Evolutionary conservation across 2,888 invertebrate genomes (phyloP), one percentile per base, ranked within the genome.

Genomic region (Andrena bucephala): DNA sequence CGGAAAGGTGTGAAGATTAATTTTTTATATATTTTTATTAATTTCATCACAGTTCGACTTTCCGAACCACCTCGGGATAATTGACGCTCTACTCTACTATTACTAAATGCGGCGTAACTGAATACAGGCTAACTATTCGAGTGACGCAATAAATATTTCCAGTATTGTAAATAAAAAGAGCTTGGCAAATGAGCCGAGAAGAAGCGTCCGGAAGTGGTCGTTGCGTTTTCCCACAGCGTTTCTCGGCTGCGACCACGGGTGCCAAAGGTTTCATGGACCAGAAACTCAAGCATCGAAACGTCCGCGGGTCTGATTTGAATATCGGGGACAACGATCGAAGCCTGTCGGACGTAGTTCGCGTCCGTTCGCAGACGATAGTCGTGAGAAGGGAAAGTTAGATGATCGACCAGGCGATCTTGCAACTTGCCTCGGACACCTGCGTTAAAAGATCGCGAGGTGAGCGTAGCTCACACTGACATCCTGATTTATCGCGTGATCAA

Each of bases 361-460:
- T 52, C 36, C 24, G 4, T 27, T 20, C 29, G 62, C 20, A 72
- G 29, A 2, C 42, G 78, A 81, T 73, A 79, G 50, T 73, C 80
- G 80, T 60, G 80, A 73, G 81, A 74, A 81, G 81, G 81, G 81
- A 80, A 80, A 81, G 81, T 62, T 70, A 20, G n/a, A 48, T 36
- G 66, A 77, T 73, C 66, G 77, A 70, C 57, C 29, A 31, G 16
- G 36, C 67, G 68, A 62, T 68, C 29, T 7, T 13, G n/a, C 36
- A 50, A 65, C 24, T 29, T 3, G 73, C 20, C 54, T 27, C 10
- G 10, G 57, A 27, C 24, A 24, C 24, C 24, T 24, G 24, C 10
- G n/a, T 8, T 78, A 62, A 66, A 67, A 80, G 62, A 62, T 67
- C 1, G 42, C 31, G 4, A 2, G 48, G 13, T 33, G 42, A 3